Conservation (phyloP, 92 coral and sea anemone genomes). For the Nematostella vectensis region DNA sequence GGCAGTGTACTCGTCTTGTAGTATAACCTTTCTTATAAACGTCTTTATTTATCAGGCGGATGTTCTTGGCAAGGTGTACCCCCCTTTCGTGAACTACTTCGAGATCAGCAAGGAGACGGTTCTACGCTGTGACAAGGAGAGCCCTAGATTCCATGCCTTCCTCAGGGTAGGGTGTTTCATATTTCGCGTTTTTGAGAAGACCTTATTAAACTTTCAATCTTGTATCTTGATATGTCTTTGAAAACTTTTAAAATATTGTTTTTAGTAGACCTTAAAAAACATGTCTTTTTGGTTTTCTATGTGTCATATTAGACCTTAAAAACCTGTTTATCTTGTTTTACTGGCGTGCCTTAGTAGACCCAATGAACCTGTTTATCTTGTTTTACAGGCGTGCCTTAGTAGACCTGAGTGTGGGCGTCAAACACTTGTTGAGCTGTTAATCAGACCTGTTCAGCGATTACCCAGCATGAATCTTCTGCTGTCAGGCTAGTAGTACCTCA, state of each 20-base stretch:
- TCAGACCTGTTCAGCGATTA: constrained; percentile 93
- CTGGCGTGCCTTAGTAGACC: no score
- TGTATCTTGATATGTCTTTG: no score
- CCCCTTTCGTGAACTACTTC: constrained; percentile 93
- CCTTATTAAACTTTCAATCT: no score
- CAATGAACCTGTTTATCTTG: no score
- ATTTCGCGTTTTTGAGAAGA: no score
- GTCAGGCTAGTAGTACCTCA: constrained; percentile 62
- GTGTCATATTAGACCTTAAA: no score
- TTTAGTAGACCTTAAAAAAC: background rate
- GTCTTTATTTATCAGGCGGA: constrained; percentile 95
- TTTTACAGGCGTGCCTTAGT: constrained; percentile 71
- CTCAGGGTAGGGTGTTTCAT: constrained; percentile 75
- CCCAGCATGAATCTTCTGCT: constrained; percentile 89
- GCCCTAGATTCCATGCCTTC: constrained; percentile 92
- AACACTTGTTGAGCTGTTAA: constrained; percentile 73
- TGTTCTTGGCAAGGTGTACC: constrained; percentile 85
- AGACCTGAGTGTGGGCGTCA: constrained; percentile 97
- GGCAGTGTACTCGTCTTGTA: no score
- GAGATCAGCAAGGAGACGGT: constrained; percentile 99
- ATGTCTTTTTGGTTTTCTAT: no score
- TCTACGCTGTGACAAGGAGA: constrained; percentile 65
- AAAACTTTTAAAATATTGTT: no score
- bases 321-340: no score
- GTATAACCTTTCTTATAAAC: no score